Evolutionary conservation across 2,797 vertebrate genomes (phyloP).

Genomic region (Pantherophis vulpinus): DNA sequence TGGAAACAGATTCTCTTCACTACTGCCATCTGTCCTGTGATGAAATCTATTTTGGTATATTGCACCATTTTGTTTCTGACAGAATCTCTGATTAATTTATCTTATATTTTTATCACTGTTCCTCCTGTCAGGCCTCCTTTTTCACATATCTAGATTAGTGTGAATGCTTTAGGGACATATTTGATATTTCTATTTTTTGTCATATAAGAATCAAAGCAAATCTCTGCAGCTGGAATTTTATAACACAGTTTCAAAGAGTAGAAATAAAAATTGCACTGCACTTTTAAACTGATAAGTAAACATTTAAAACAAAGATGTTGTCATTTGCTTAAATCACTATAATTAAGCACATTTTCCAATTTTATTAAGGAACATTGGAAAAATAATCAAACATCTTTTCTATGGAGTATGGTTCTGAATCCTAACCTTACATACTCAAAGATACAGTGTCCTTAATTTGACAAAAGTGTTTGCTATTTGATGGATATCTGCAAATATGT

Average conservation of each 20-base stretch:
- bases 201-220: neutral
- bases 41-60: neutral
- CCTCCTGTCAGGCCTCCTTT: neutral
- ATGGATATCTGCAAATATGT: conserved; percentile 17
- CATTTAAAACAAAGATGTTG: conserved; percentile 50
- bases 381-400: conserved; percentile 37
- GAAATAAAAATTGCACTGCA: neutral
- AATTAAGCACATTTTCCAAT: conserved; percentile 45
- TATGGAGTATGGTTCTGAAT: conserved; percentile 27
- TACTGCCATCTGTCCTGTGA: neutral
- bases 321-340: conserved; percentile 37
- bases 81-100: neutral
- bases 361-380: conserved; percentile 43
- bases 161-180: neutral
- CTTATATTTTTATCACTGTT: neutral
- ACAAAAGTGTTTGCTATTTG: conserved; percentile 25
- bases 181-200: neutral
- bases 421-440: conserved; percentile 15
- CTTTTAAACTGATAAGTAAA: conserved; percentile 34
- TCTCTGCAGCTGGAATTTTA: neutral
- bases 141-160: neutral
- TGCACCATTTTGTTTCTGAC: neutral
- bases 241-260: neutral
- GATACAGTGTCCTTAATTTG: conserved; percentile 36
- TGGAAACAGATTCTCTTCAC: neutral